Base-by-base conservation (phyloP, 2,797 vertebrate genomes). In the Manis pentadactyla region DNA sequence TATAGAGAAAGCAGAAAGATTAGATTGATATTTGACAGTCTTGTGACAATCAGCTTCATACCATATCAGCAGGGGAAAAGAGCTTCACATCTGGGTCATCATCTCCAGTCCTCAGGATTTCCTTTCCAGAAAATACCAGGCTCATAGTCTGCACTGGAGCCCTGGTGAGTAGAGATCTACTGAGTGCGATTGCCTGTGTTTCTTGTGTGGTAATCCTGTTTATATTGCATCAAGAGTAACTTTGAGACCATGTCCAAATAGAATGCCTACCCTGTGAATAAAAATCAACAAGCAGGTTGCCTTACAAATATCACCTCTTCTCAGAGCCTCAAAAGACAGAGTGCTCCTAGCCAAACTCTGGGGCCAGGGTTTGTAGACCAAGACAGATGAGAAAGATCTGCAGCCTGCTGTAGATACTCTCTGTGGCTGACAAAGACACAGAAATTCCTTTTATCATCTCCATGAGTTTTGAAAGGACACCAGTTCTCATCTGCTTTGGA, bases 1-100 rank as follows among this genome's bases (percentile, higher is more conserved):
- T 99, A 39, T 17, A 81, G 95, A 97, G 96, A 97, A 97, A 98
- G 95, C 79, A 98, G 89, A 98, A 96, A 93, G 79, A 97, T 84
- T 87, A 4, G 12, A 74, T 96, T 94, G 49, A 23, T 21, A 71
- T 95, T 64, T 66, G 59, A 83, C 71, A 7, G 25, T 64, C 77
- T 77, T 93, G 39, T 94, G 89, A 91, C 82, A 89, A 37, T 95
- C 55, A 97, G 71, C 31, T 15, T 84, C 51, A 75, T 7, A 57
- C 21, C 25, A 64, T 74, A 11, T 63, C 78, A 42, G 25, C 31
- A 74, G 11, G 12, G 13, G 6, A 2, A 6, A 13, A 74, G 75
- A 94, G 2, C 0, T 79, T 90, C 46, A 94, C 5, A 77, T 87
- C 68, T 89, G 34, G 10, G 17, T 66, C 86, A 93, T 96, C 51